Conservation (phyloP, 2,888 invertebrate genomes). For the Folsomia manolachei region DNA sequence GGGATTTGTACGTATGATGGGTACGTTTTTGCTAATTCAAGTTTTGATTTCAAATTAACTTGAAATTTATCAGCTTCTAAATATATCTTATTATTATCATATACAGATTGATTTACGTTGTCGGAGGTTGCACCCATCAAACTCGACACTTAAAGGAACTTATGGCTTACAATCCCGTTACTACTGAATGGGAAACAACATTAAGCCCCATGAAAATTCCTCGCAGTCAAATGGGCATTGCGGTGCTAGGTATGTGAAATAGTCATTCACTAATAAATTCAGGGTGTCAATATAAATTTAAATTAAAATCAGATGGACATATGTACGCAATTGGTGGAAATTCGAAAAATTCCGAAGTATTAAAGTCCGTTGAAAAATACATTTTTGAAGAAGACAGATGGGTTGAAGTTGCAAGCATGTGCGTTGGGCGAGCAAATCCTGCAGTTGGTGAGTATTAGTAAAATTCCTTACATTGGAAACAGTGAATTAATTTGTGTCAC, state of each 20-base stretch:
- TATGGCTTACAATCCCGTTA: slow-evolving; percentile 75
- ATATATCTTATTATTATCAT: neutral
- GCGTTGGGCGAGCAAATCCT: slow-evolving; percentile 73
- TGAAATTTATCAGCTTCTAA: no score
- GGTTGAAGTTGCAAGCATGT: slow-evolving; percentile 72
- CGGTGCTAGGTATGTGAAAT: no score
- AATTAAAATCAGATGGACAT: slow-evolving; percentile 56
- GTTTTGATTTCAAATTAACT: no score
- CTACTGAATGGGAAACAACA: slow-evolving; percentile 69
- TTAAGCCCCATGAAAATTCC: slow-evolving; percentile 75
- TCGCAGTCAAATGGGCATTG: slow-evolving; percentile 76
- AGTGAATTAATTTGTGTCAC: no score
- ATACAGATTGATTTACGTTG: slow-evolving; percentile 78
- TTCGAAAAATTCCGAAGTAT: slow-evolving; percentile 73
- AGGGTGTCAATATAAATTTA: slow-evolving; percentile 60
- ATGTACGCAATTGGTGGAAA: slow-evolving; percentile 88
- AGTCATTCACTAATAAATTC: no score
- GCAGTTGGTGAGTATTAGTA: no score
- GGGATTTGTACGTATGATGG: slow-evolving; percentile 68
- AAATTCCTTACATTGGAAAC: no score
- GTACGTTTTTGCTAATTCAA: slow-evolving; percentile 33
- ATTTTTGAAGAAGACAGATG: slow-evolving; percentile 78
- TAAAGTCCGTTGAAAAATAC: slow-evolving; percentile 79
- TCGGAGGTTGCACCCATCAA: slow-evolving; percentile 82
- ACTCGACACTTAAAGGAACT: slow-evolving; percentile 77